phyloP scores from a whole-genome alignment of 2,888 invertebrate species.

The Vandiemenella viatica region DNA sequence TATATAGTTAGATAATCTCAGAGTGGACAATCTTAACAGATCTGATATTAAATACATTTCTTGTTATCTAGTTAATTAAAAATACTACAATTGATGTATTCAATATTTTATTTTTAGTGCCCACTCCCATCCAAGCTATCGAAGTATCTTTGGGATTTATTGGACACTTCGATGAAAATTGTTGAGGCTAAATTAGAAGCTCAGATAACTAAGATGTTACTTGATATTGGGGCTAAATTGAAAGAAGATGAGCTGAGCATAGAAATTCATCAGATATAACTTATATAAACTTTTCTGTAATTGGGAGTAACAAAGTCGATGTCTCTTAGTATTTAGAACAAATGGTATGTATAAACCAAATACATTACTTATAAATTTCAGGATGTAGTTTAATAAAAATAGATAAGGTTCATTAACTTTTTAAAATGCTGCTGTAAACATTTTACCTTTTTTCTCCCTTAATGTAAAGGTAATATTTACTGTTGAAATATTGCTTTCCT shows the following conservation, averaged over 20 bases:
- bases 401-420: too few relatives aligned
- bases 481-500: too few relatives aligned
- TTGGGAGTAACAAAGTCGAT: conserved; percentile 60
- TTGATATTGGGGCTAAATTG: conserved; percentile 25
- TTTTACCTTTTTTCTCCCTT: too few relatives aligned
- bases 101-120: conserved; percentile 33
- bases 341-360: conserved; percentile 45
- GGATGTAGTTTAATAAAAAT: too few relatives aligned
- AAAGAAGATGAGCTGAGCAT: conserved; percentile 35
- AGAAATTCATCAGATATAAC: conserved; percentile 36
- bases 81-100: neutral
- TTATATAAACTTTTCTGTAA: conserved; percentile 44
- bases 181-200: conserved; percentile 18
- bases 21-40: too few relatives aligned
- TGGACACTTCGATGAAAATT: conserved; percentile 35
- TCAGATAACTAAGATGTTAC: conserved; percentile 24
- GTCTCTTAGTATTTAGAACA: conserved; percentile 65
- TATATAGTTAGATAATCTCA: too few relatives aligned
- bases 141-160: conserved; percentile 58
- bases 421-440: too few relatives aligned
- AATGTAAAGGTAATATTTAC: too few relatives aligned
- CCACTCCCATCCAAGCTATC: conserved; percentile 58
- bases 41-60: too few relatives aligned
- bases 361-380: too few relatives aligned
- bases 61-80: too few relatives aligned